Evolutionary conservation across 2,888 invertebrate species (phyloP), one percentile per base, ranked within the genome.

Genomic region (Mantis religiosa): DNA sequence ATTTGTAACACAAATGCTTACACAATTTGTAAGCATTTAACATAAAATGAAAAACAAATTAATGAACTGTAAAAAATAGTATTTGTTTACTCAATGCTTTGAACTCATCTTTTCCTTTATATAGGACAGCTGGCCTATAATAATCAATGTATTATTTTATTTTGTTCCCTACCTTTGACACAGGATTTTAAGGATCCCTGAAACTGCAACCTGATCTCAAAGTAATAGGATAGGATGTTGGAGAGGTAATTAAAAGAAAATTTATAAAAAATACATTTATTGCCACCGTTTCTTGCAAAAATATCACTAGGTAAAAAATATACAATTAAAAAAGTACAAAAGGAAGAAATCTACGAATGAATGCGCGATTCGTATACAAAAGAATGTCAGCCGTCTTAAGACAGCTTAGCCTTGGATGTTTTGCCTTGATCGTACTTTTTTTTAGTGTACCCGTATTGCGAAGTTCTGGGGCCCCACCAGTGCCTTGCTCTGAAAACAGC

Each of bases 261-360:
- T 83, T 41, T 84, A 28, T 87, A 87, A 88, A 47, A 87, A 89
- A 88, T 89, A 88, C 88, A 89, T 89, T 89, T 89, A 89, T 88
- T 89, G 89, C 87, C 89, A 89, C 89, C 87, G 88, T 89, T 89
- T 89, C 89, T 89, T 89, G 89, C 87, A 89, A 89, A 89, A 87
- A 85, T 87, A 84, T 87, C 85, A 85, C 82, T 87, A 88, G 81
- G 41, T 87, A 89, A 34, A 89, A 83, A 87, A 87, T 81, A 87
- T 88, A 88, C 54, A 71, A 41, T 71, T 71, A 71, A 20, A 71
- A 71, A 71, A 71, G 54, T 71, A 71, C 54, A 71, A 71, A 71
- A 71, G 54, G 25, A 71, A 71, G 54, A 71, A 71, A 25, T 71
- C 8, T 71, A 71, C 54, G 54, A 71, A 71, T 71, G 25, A 20